Percentiles rank a stretch among this genome's conserved stretches.
Conservation (phyloP, 1,140 invertebrate species). For the Aphaenogaster ashmeadi region DNA sequence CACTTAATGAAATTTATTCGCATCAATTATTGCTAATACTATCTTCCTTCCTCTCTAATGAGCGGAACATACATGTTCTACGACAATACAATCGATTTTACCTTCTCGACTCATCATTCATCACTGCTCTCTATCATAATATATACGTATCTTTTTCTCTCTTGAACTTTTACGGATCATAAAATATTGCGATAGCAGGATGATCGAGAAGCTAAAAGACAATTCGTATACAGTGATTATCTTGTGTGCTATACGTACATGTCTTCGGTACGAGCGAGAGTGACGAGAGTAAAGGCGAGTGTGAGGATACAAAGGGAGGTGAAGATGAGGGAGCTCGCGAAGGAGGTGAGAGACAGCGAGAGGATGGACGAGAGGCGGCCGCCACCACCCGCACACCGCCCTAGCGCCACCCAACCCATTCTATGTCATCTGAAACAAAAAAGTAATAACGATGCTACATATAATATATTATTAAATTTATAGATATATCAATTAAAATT, state of each 20-base stretch:
- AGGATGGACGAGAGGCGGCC: constrained; percentile 86
- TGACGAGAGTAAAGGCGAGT: constrained; percentile 83
- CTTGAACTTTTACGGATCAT: neutral
- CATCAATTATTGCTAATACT: constrained; percentile 23
- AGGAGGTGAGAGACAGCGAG: constrained; percentile 86
- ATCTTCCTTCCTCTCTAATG: constrained; percentile 27
- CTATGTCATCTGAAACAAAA: constrained; percentile 87
- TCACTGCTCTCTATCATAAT: neutral
- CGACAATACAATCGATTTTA: constrained; percentile 23
- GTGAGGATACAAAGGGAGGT: constrained; percentile 83
- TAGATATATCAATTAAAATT: too few relatives aligned
- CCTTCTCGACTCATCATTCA: constrained; percentile 43
- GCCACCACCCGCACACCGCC: constrained; percentile 86
- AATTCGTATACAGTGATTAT: constrained; percentile 3
- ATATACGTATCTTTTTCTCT: neutral
- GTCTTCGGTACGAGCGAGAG: constrained; percentile 84
- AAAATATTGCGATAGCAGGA: neutral
- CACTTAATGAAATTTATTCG: neutral
- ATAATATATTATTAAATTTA: too few relatives aligned
- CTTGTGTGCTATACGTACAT: constrained; percentile 83
- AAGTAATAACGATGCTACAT: constrained; percentile 25
- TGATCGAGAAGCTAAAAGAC: constrained; percentile 62
- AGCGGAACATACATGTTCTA: constrained; percentile 4
- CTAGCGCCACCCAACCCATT: constrained; percentile 87
- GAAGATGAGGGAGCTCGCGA: constrained; percentile 84